Evolutionary conservation across 2,113 vertebrate genomes (phyloP), one percentile per base, ranked within the genome.

Genomic region (Nymphicus hollandicus): DNA sequence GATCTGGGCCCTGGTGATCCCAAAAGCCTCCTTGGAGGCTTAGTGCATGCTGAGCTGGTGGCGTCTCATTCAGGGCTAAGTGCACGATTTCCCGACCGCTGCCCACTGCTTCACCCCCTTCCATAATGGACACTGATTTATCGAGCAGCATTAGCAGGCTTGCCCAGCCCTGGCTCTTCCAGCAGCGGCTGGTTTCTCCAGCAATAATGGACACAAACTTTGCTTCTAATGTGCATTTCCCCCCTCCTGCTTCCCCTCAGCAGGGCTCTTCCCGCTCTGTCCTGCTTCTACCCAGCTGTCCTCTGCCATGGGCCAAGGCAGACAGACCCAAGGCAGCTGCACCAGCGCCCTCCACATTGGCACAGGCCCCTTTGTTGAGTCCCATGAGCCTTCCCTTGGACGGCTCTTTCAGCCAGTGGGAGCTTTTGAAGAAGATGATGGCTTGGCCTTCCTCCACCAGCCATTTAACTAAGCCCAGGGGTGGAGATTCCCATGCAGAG

Each of bases 131-230:
- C 66, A 16, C 49, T 22, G 56, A 74, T 85, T 83, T n/a, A 81
- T 64, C 2, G 25, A 91, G 82, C 71, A 49, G 68, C 79, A 47
- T 74, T 88, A 61, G 80, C 24, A 25, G 27, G 23, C 84, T 31
- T 72, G 65, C 79, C 79, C 88, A 11, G 84, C 3, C 1, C 52
- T 25, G 81, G 29, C 74, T 96, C 71, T 72, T 60, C 66, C 84
- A 58, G 64, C 11, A 0, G 23, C 85, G 73, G 24, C 70, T 12
- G 64, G 47, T 82, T 82, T 80, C 66, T 60, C 72, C 3, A 7
- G 64, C 82, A 41, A 31, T 78, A 88, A 86, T 50, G 88, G 88
- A 81, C 60, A 71, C 69, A 93, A 81, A 83, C 69, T 88, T 88
- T 12, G 46, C 80, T 52, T 49, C 69, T 81, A 43, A 77, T 29